Evolutionary conservation across 2,113 vertebrate species (phyloP).

Genomic region (Cranoglanis bouderius): DNA sequence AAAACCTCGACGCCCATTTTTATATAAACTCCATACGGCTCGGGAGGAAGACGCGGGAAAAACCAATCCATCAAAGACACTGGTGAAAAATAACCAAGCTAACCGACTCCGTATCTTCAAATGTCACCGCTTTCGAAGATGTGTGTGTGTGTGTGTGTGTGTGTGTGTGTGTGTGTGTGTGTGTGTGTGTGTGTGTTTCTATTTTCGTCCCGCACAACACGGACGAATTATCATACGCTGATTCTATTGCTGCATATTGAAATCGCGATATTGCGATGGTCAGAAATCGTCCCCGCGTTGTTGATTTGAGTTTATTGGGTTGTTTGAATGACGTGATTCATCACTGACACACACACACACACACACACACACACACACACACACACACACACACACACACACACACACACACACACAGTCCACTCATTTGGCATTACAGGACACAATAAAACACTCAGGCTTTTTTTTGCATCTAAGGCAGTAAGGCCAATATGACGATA

Average conservation of each 20-base stretch:
- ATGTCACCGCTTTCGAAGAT: constrained; percentile 13
- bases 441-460: neutral
- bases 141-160: neutral
- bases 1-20: neutral
- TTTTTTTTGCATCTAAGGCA: neutral
- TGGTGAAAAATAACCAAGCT: constrained; percentile 9
- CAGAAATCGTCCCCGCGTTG: constrained; percentile 3
- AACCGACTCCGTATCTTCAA: constrained; percentile 15
- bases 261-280: constrained; percentile 17
- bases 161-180: neutral
- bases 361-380: constrained; percentile 14
- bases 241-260: constrained; percentile 29
- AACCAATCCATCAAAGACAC: constrained; percentile 23
- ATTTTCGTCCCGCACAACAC: neutral
- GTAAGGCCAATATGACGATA: constrained; percentile 4
- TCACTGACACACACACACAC: constrained; percentile 29
- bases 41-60: neutral
- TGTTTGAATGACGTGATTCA: constrained; percentile 31
- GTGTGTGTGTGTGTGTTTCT: neutral
- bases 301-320: constrained; percentile 17
- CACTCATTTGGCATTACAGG: constrained; percentile 13
- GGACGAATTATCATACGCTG: neutral
- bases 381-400: constrained; percentile 8
- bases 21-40: neutral
- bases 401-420: constrained; percentile 1